phyloP scores from a whole-genome alignment of 2,797 vertebrate species.

The Gorsachius magnificus region DNA sequence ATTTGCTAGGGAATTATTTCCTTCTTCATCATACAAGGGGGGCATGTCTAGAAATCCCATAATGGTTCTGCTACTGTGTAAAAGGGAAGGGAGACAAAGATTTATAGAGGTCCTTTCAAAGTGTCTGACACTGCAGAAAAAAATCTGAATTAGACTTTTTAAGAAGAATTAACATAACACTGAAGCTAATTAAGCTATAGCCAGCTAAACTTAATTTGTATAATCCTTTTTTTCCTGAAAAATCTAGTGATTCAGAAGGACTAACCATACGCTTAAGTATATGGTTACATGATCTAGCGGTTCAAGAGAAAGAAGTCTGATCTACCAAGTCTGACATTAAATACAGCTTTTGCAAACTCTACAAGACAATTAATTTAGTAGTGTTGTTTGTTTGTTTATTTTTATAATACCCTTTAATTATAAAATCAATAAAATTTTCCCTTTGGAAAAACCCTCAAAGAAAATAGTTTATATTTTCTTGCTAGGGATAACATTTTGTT shows the following conservation, averaged over 20 bases:
- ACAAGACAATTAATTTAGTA: neutral
- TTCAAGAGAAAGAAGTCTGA: neutral
- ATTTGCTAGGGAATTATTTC: neutral
- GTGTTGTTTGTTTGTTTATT: neutral
- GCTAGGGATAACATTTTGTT: neutral
- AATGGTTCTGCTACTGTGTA: neutral
- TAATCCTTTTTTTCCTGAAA: neutral
- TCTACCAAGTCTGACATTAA: neutral
- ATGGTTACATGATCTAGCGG: neutral
- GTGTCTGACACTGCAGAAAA: neutral
- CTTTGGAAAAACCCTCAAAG: neutral
- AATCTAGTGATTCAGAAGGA: neutral
- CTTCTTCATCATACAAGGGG: neutral
- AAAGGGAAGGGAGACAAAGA: neutral
- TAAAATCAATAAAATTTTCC: neutral
- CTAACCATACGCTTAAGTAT: neutral
- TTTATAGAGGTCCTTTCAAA: neutral
- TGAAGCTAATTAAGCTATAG: neutral
- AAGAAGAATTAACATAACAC: neutral
- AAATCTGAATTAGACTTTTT: neutral
- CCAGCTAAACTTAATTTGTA: neutral
- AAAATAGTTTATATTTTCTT: neutral
- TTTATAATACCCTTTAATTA: neutral
- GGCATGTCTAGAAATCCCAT: neutral
- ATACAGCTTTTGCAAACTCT: neutral